Conservation (phyloP, 2,113 vertebrate genomes). For the Fukomys damarensis region DNA sequence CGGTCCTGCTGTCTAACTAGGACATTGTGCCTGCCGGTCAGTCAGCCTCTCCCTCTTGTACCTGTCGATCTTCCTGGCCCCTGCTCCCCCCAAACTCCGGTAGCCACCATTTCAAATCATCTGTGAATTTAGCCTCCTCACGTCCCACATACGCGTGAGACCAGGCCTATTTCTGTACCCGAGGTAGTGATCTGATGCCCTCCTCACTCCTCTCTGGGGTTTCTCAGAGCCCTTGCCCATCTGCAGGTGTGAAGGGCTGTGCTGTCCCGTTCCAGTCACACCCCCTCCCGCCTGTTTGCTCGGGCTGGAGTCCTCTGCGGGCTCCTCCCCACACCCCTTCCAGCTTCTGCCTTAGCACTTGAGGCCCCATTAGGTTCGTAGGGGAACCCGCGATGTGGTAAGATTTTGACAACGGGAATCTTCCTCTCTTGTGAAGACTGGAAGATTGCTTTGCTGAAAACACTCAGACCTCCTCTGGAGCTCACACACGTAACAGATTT, state of each 20-base stretch:
- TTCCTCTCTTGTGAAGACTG: neutral
- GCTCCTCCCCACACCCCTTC: neutral
- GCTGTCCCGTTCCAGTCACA: neutral
- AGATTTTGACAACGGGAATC: neutral
- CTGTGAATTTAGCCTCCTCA: neutral
- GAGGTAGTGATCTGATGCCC: neutral
- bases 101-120: neutral
- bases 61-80: neutral
- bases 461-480: neutral
- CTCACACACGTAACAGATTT: neutral
- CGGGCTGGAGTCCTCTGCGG: no score
- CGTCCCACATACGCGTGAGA: no score
- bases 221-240: neutral
- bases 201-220: fast-evolving
- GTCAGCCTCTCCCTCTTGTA: no score
- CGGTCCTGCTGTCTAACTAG: neutral
- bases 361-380: neutral
- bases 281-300: neutral
- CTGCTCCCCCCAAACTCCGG: neutral
- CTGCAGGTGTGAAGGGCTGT: neutral
- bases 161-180: neutral
- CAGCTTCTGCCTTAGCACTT: neutral
- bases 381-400: neutral
- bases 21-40: fast-evolving
- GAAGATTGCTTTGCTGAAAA: neutral